A percentile compares a stretch with the other conserved stretches of the same genome.
Evolutionary conservation across 2,888 invertebrate species (phyloP).

Genomic region (Vesta saturnalis): DNA sequence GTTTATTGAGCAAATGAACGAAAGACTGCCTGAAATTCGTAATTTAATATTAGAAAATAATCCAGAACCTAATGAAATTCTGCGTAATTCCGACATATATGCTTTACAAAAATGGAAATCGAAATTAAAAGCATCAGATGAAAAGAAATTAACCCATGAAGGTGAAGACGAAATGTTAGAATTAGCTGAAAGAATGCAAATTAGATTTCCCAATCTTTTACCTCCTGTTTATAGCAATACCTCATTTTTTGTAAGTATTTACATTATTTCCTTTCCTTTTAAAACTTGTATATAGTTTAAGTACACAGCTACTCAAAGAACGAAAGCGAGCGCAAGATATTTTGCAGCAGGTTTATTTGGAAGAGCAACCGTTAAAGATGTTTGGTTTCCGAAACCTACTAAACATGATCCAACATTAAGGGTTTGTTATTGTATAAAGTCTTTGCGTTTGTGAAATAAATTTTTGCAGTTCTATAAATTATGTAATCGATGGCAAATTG

Average conservation of each 20-base stretch:
- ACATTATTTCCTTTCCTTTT: neutral
- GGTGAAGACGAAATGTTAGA: slow-evolving; percentile 80
- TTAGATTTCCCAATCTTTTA: slow-evolving; percentile 74
- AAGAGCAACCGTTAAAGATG: slow-evolving; percentile 67
- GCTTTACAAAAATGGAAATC: slow-evolving; percentile 47
- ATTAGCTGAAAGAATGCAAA: slow-evolving; percentile 78
- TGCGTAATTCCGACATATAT: slow-evolving; percentile 26
- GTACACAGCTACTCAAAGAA: slow-evolving; percentile 69
- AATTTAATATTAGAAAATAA: slow-evolving; percentile 66
- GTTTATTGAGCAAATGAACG: slow-evolving; percentile 66
- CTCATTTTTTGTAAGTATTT: slow-evolving; percentile 2
- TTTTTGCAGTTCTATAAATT: slow-evolving; percentile 58
- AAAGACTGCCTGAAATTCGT: slow-evolving; percentile 65
- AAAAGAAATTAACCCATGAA: slow-evolving; percentile 73
- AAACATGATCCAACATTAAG: slow-evolving; percentile 62
- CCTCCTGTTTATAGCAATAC: slow-evolving; percentile 65
- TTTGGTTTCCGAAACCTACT: slow-evolving; percentile 72
- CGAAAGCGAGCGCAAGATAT: slow-evolving; percentile 77
- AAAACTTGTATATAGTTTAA: neutral
- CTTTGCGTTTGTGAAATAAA: neutral
- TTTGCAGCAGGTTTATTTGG: slow-evolving; percentile 83
- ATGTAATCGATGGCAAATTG: slow-evolving; percentile 56
- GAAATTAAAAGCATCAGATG: slow-evolving; percentile 12
- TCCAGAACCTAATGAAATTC: slow-evolving; percentile 50
- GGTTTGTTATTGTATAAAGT: slow-evolving; percentile 45